These are phyloP conservation scores for Rhinoraja longicauda DNA, from an alignment of 2,797 vertebrate species.

Conservation along the genomic window DNA sequence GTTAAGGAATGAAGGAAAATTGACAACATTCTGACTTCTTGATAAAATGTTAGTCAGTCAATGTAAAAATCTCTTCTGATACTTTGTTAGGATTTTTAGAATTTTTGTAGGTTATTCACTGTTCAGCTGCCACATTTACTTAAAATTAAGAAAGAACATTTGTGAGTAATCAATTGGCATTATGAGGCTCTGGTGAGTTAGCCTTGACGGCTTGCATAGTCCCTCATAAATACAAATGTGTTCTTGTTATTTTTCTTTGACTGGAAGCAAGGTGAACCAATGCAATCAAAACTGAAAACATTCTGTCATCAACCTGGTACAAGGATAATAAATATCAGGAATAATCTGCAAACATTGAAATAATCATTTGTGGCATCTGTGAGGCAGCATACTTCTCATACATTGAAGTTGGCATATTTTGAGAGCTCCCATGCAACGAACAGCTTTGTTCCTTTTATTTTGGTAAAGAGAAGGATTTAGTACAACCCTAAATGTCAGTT, in stretches of 20 bases:
- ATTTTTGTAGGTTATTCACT: background rate
- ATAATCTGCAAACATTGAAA: background rate
- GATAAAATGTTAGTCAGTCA: background rate
- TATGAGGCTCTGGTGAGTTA: background rate
- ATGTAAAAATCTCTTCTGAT: background rate
- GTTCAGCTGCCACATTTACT: background rate
- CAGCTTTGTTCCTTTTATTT: slow-evolving; percentile 54
- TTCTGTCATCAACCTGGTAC: background rate
- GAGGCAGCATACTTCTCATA: background rate
- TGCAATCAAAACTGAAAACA: background rate
- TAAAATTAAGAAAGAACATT: background rate
- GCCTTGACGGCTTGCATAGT: background rate
- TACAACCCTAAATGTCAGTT: slow-evolving; percentile 69
- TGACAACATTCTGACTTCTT: background rate
- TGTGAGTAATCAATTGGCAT: background rate
- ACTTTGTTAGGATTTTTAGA: background rate
- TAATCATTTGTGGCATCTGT: background rate
- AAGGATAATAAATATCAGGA: background rate
- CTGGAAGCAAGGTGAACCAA: background rate
- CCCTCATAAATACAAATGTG: background rate
- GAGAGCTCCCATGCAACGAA: background rate
- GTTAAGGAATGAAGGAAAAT: background rate
- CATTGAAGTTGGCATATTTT: background rate
- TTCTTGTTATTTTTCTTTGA: background rate
- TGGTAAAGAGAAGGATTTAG: slow-evolving; percentile 65